Evolutionary conservation across 1,140 invertebrate genomes (phyloP), one percentile per base, ranked within the genome.

Genomic region (Dolichoris vasculosae): DNA sequence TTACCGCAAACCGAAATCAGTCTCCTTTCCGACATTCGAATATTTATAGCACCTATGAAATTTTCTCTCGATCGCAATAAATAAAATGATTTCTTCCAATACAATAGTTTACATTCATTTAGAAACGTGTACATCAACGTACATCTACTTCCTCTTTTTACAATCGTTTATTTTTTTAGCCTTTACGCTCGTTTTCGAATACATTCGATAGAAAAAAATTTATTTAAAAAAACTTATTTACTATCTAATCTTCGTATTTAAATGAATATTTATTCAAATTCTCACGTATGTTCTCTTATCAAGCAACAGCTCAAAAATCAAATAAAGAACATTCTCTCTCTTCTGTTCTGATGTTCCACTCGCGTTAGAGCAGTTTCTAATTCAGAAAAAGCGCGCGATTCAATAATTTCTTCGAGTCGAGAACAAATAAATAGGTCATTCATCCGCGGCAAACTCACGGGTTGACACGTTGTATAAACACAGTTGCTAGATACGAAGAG

Each of bases 391-490:
- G 4, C 30, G 15, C 11, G 55, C 17, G 43, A 64, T 63, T 79
- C 51, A 35, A 64, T 63, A 43, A 81, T 81, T 81, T 46, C 63
- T 46, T 55, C 35, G 35, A 43, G 63, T 4, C 63, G 9, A 13
- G 15, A 83, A 51, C 26, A 83, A 83, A 83, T 63, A 83, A 83
- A 83, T 63, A 73, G 23, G 43, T 38, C 55, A 64, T 80, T 64
- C 59, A 82, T 71, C 46, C 40, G 30, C 11, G 35, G 26, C 4
- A 48, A 30, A 9, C 15, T 2, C 20, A 17, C 15, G 8, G 15
- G 2, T 17, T 51, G 48, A 7, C 15, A 51, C 40, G 26, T 26
- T 78, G 87, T 91, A 90, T 91, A 92, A 93, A 92, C 91, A 93
- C 87, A 88, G 64, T 64, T 82, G 83, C 9, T 51, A n/a, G 30